Evolutionary conservation across 2,113 vertebrate genomes (phyloP).

Genomic region (Perca schrenkii): DNA sequence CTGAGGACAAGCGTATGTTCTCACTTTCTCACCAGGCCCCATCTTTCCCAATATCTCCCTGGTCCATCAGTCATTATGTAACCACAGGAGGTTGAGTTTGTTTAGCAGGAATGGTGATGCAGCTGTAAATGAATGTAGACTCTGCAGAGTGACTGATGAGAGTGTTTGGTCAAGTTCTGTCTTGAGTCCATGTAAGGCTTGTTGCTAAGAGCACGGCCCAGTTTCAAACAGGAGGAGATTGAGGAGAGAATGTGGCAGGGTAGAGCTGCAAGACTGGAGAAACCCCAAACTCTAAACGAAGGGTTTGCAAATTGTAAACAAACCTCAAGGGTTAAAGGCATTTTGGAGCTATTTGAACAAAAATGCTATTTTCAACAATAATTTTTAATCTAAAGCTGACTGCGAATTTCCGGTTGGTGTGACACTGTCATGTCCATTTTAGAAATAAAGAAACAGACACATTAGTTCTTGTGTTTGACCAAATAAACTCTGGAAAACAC

Average conservation of each 20-base stretch:
- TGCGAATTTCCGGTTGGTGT: neutral
- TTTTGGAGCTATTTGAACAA: neutral
- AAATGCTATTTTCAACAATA: neutral
- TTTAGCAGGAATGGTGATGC: constrained; percentile 64
- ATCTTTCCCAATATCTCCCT: neutral
- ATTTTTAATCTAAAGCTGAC: neutral
- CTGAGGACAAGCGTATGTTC: constrained; percentile 11
- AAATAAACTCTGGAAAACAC: neutral
- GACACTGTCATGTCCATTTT: neutral
- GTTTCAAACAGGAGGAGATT: constrained; percentile 31
- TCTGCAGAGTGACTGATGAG: constrained; percentile 64
- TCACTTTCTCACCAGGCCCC: constrained; percentile 11
- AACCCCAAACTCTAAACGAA: constrained; percentile 14
- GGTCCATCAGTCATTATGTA: constrained; percentile 35
- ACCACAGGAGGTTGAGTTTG: constrained; percentile 37
- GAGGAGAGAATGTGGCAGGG: constrained; percentile 23
- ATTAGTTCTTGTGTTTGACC: neutral
- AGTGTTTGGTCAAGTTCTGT: constrained; percentile 66
- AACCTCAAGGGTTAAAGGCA: neutral
- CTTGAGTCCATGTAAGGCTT: constrained; percentile 74
- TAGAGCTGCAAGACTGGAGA: constrained; percentile 32
- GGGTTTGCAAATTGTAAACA: constrained; percentile 5
- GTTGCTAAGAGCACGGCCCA: constrained; percentile 61
- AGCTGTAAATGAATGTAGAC: constrained; percentile 71
- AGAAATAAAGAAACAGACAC: neutral